phyloP scores from a whole-genome alignment of 2,888 invertebrate species.

The Phyto melanocephala region DNA sequence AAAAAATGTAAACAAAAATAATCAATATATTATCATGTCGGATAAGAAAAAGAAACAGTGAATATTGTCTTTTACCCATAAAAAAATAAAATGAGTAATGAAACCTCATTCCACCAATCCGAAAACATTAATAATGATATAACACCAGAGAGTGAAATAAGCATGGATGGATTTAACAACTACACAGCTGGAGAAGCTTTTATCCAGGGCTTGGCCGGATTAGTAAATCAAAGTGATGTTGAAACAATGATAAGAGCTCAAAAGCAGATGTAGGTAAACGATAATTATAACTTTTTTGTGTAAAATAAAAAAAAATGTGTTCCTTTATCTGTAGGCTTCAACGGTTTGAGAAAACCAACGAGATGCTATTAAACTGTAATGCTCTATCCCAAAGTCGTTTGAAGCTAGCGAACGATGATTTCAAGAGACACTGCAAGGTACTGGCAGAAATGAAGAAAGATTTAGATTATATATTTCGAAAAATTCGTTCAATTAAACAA shows the following conservation, averaged over 20 bases:
- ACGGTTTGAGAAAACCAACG: conserved; percentile 98
- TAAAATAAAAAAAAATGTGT: too few species aligned
- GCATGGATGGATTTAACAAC: conserved; percentile 65
- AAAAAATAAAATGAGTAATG: conserved; percentile 40
- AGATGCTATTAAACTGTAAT: conserved; percentile 98
- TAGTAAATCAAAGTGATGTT: conserved; percentile 94
- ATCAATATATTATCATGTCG: not conserved
- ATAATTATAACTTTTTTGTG: not conserved
- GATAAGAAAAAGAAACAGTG: too few species aligned
- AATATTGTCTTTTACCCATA: too few species aligned
- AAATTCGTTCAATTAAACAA: conserved; percentile 90
- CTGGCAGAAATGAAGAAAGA: conserved; percentile 96
- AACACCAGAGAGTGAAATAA: conserved; percentile 67
- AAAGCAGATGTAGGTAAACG: conserved; percentile 88
- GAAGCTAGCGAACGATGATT: conserved; percentile 91
- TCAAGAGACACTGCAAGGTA: conserved; percentile 92
- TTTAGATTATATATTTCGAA: conserved; percentile 94
- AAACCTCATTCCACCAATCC: conserved; percentile 9
- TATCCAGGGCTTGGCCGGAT: conserved; percentile 93
- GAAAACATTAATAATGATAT: conserved; percentile 37
- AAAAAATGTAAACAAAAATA: conserved; percentile 32
- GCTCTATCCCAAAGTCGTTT: conserved; percentile 93
- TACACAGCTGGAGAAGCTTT: conserved; percentile 92
- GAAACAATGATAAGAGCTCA: conserved; percentile 93
- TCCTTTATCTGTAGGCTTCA: conserved; percentile 85